Evolutionary conservation across 2,113 vertebrate genomes (phyloP), one percentile per base, ranked within the genome.

Genomic region (Pseudolaguvia tuberculata): DNA sequence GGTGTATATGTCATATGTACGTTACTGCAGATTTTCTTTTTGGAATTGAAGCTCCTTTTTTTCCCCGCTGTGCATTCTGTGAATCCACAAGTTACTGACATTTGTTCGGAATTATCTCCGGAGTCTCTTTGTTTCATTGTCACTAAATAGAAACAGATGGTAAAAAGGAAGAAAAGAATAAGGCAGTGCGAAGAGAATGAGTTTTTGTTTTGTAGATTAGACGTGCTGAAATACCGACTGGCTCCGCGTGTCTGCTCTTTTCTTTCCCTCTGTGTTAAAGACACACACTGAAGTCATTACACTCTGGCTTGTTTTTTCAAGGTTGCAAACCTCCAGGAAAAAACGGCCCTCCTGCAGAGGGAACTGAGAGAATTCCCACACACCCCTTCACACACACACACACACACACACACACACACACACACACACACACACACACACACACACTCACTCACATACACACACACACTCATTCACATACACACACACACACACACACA

Each of bases 211-310:
- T 29, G 23, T 12, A 20, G 45, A 67, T 67, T 65, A 65, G 39
- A 48, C 1, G 63, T 59, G 56, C 18, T 72, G 56, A 72, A 27
- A 72, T 25, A 51, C 25, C 50, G 67, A 52, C 53, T 76, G 78
- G 79, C 35, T n/a, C 73, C 81, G 83, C 10, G 42, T 50, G 79
- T 81, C 78, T 76, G 61, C 29, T 21, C 61, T n/a, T 20, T 35
- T 76, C 74, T 59, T 20, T 52, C 47, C 42, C 65, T 62, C 48
- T 50, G 56, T 4, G 45, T 52, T 59, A 57, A 35, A 59, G 65
- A 25, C 65, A 84, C 87, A 89, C 78, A 50, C 83, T 89, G 86
- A 89, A 90, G 80, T 86, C 86, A 88, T 89, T 89, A 88, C 58
- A 77, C 23, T 72, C 76, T 71, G 78, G 79, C 71, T 81, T 87